Evolutionary conservation across 2,113 vertebrate species (phyloP).

Genomic region (Alethe castanea): DNA sequence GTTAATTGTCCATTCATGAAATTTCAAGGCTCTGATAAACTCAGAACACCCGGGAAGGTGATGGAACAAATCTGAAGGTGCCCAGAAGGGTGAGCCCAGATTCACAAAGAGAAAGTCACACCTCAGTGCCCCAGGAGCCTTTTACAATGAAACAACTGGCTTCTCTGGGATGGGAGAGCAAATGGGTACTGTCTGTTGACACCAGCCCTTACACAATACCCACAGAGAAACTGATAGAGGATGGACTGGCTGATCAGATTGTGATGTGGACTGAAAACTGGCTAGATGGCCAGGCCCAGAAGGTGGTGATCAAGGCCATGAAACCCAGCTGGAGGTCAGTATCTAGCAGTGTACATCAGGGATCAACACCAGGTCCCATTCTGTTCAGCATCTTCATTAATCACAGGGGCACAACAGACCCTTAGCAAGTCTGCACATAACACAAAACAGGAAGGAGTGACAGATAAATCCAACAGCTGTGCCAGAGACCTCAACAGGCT

Average conservation of each 20-base stretch:
- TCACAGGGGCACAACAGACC: accelerated
- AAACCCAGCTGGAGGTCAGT: not conserved
- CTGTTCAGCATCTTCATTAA: not conserved
- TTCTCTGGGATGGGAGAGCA: not conserved
- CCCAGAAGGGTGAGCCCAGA: not conserved
- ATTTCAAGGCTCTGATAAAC: not conserved
- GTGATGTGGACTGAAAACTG: not conserved
- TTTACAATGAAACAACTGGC: not conserved
- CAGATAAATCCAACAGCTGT: not conserved
- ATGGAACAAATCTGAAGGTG: not conserved
- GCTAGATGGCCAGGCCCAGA: not conserved
- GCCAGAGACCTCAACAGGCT: not conserved
- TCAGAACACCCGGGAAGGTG: not conserved
- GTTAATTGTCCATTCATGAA: not conserved
- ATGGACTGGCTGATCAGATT: not conserved
- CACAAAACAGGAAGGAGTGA: not conserved
- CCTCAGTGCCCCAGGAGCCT: not conserved
- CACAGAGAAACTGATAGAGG: not conserved
- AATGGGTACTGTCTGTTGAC: not conserved
- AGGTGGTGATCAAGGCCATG: not conserved
- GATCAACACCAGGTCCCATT: not conserved
- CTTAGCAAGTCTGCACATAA: not conserved
- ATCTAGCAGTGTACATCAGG: not conserved
- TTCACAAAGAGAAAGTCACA: not conserved
- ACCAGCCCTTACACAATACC: not conserved